A percentile compares a stretch with the other conserved stretches of the same genome.
Conservation (phyloP, 1,140 invertebrate species). For the Papilio machaon region DNA sequence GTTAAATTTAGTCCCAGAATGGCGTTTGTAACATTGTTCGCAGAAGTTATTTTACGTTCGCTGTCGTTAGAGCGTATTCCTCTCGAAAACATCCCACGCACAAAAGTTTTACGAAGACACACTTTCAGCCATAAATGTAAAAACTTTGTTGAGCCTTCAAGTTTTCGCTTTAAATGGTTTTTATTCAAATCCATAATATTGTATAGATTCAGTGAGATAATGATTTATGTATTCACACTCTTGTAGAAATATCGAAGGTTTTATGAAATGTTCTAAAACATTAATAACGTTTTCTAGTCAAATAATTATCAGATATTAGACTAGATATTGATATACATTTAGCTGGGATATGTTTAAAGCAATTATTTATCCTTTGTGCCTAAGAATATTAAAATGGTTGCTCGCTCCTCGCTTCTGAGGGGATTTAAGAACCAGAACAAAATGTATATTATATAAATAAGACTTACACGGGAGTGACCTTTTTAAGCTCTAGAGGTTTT, state of each 20-base stretch:
- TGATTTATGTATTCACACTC: not conserved
- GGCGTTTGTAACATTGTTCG: constrained; percentile 29
- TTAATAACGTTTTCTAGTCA: too few species aligned
- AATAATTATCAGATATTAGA: not conserved
- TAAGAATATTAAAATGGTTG: constrained; percentile 29
- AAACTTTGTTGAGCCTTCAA: constrained; percentile 15
- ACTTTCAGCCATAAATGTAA: constrained; percentile 13
- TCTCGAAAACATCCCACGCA: constrained; percentile 25
- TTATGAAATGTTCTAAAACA: too few species aligned
- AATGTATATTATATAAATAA: not conserved
- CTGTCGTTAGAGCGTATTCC: not conserved
- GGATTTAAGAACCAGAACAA: constrained; percentile 11
- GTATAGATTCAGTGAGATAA: not conserved
- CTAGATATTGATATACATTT: not conserved
- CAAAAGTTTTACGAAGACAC: constrained; percentile 19
- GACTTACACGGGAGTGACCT: not conserved
- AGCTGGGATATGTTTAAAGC: not conserved
- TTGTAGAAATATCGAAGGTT: not conserved
- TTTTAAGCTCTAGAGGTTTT: not conserved
- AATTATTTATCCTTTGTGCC: not conserved
- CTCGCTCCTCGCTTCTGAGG: not conserved
- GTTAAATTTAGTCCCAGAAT: constrained; percentile 19
- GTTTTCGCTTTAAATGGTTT: constrained; percentile 19
- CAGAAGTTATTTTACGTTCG: constrained; percentile 10
- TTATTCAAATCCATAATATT: constrained; percentile 20